These are phyloP conservation scores for Gymnoscelis rufifasciata DNA, from an alignment of 2,888 invertebrate genomes.

Conservation along the genomic window DNA sequence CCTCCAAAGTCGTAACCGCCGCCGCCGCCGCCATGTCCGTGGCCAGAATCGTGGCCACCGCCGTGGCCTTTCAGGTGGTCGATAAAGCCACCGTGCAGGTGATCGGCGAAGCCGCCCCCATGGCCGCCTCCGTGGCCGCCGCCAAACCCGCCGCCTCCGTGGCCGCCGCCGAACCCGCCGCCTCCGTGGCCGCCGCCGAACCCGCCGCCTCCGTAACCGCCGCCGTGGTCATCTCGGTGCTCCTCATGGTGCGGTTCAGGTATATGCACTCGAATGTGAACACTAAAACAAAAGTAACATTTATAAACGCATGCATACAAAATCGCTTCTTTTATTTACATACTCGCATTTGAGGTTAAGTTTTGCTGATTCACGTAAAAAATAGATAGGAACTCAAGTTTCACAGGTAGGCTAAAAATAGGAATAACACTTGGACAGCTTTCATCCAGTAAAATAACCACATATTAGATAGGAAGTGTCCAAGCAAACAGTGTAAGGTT, in stretches of 20 bases:
- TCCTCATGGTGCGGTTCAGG: conserved; percentile 72
- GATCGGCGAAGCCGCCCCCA: conserved; percentile 41
- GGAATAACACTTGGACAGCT: too few relatives aligned
- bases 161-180: conserved; percentile 35
- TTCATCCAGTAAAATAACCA: too few relatives aligned
- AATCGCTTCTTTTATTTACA: too few relatives aligned
- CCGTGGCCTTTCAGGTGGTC: conserved; percentile 34
- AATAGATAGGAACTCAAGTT: too few relatives aligned
- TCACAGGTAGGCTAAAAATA: too few relatives aligned
- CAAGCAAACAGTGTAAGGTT: too few relatives aligned
- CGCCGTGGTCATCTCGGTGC: conserved; percentile 42
- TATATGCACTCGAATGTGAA: conserved; percentile 78
- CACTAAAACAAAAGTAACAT: conserved; percentile 57
- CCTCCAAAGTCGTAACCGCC: too few relatives aligned
- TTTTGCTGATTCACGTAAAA: too few relatives aligned
- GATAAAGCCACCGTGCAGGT: conserved; percentile 49
- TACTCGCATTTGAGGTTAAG: too few relatives aligned
- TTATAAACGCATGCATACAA: conserved; percentile 1
- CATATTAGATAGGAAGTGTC: conserved; percentile 10
- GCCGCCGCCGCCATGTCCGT: conserved; percentile 33
- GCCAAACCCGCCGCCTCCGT: conserved; percentile 37
- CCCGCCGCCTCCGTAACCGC: conserved; percentile 38
- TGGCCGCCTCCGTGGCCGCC: conserved; percentile 41
- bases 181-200: conserved; percentile 37
- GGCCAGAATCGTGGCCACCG: conserved; percentile 41